Base-by-base conservation (phyloP, 2,113 vertebrate genomes). In the Serranochromis macrocephalus region DNA sequence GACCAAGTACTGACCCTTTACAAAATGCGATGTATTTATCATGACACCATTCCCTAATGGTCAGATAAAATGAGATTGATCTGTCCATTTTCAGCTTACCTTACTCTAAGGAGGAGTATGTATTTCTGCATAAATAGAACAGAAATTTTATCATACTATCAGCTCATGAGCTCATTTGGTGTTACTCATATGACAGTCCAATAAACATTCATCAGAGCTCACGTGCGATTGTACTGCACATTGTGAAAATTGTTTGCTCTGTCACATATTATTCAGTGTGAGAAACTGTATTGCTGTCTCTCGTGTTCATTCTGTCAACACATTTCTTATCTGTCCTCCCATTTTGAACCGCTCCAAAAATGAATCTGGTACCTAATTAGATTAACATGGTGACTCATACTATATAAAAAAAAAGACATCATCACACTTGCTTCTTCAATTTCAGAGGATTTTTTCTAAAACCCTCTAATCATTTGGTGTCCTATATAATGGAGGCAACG, bases 381-480 rank as follows among this genome's bases (percentile, higher is more conserved):
- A 85, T 85, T 40, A 79, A 33, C 84, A 83, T 17, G 45, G 47
- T 89, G 75, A 82, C 36, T 93, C 81, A 84, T 80, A 21, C 61
- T 19, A 7, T 36, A 57, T 78, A 1, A 80, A 86, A 90, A 82
- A 80, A 61, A 49, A 71, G 10, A 12, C 58, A 83, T 81, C 31
- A 61, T 89, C 21, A 51, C 42, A 73, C 9, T 33, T 6, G 29
- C 80, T 36, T 21, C 63, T 84, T 91, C 47, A 80, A 42, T 87
- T 86, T 85, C 9, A 14, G 45, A 21, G 29, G 53, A 53, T 29
- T 75, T 47, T 78, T 89, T 88, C 85, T 53, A 42, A 91, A 86
- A 81, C 14, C 55, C 83, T 84, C 54, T 75, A 55, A 92, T 93
- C 81, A 93, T 87, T 87, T 49, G 7, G 21, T 87, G 36, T 31